Percentiles rank a stretch among this genome's conserved stretches.
phyloP scores from a whole-genome alignment of 2,888 invertebrate species.

The Tridacna crocea region DNA sequence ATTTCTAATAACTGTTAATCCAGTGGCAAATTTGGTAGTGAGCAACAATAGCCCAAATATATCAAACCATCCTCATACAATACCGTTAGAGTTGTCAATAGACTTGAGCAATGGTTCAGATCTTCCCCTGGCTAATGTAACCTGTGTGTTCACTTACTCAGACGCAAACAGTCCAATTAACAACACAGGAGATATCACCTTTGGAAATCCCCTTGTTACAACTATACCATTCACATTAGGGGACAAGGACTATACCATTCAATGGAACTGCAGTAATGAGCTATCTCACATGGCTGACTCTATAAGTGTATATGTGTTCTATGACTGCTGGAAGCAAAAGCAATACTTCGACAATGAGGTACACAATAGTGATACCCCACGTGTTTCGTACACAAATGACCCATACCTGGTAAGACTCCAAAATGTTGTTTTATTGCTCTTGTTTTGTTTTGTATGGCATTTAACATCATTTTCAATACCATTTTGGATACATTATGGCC shows the following conservation, averaged over 20 bases:
- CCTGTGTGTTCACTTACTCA: constrained; percentile 22
- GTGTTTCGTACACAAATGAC: background rate
- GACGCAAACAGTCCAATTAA: background rate
- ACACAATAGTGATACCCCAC: background rate
- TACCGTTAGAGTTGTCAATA: background rate
- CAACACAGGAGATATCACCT: background rate
- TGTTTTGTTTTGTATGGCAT: too few species aligned
- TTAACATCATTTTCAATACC: too few species aligned
- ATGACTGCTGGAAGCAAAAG: constrained; percentile 29
- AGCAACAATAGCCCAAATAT: constrained; percentile 10
- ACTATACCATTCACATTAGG: background rate
- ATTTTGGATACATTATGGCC: too few species aligned
- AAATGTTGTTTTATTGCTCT: too few species aligned
- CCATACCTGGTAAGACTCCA: background rate
- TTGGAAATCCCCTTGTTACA: background rate
- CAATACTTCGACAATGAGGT: constrained; percentile 21
- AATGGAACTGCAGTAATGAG: constrained; percentile 22
- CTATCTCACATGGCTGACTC: background rate
- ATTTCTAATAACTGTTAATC: constrained; percentile 21
- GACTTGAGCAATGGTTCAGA: background rate
- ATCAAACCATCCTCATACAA: background rate
- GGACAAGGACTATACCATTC: constrained; percentile 2
- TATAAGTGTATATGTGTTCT: background rate
- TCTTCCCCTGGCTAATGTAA: constrained; percentile 26
- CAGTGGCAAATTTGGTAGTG: constrained; percentile 1